Evolutionary conservation across 2,888 invertebrate genomes (phyloP).

Genomic region (Drosophila siamana): DNA sequence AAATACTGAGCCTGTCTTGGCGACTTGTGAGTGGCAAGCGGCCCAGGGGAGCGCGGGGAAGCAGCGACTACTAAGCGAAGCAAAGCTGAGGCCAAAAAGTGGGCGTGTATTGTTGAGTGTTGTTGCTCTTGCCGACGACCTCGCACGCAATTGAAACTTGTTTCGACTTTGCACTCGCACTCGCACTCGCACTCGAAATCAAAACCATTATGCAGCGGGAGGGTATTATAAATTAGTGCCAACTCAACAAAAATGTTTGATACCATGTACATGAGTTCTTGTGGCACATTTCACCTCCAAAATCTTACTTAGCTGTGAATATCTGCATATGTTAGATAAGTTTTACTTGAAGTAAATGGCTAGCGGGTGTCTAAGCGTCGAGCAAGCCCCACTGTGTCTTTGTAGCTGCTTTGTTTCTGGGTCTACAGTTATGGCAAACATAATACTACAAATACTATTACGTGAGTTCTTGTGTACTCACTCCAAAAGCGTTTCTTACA

Average conservation of each 20-base stretch:
- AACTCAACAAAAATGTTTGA: no score
- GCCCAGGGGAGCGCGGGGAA: neutral
- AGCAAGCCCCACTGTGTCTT: neutral
- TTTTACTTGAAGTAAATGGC: neutral
- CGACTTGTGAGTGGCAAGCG: slow-evolving; percentile 22
- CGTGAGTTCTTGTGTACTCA: neutral
- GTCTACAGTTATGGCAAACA: slow-evolving; percentile 28
- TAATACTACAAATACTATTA: neutral
- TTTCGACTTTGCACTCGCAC: slow-evolving; percentile 21
- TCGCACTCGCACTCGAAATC: slow-evolving; percentile 2
- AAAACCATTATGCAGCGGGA: neutral
- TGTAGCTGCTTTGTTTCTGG: neutral
- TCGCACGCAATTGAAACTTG: slow-evolving; percentile 69
- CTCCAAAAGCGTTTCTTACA: slow-evolving; percentile 44
- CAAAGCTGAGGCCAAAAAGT: slow-evolving; percentile 54
- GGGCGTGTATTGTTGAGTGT: slow-evolving; percentile 36
- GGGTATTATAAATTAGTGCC: neutral
- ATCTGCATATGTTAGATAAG: no score
- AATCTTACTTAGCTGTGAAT: no score
- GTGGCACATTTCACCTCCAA: no score
- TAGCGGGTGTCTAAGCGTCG: neutral
- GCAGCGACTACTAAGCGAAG: slow-evolving; percentile 12
- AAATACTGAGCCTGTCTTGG: slow-evolving; percentile 36
- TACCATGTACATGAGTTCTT: no score
- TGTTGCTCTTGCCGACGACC: slow-evolving; percentile 46